phyloP scores from a whole-genome alignment of 37 sponge, comb jelly and placozoan genomes.

The Oopsacas minuta region DNA sequence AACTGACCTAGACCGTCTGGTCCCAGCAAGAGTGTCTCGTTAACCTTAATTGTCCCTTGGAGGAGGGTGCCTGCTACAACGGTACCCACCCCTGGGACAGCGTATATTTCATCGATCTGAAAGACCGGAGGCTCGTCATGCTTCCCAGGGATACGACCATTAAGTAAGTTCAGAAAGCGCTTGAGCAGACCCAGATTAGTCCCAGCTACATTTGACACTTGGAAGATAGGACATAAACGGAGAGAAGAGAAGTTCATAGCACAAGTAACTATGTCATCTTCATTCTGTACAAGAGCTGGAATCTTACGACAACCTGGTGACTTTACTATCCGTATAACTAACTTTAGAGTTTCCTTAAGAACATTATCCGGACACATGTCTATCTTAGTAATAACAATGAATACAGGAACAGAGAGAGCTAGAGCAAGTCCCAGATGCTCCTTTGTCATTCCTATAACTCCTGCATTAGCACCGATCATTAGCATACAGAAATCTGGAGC shows the following conservation, averaged over 20 bases:
- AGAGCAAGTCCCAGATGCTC: conserved; percentile 94
- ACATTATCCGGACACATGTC: conserved; percentile 99
- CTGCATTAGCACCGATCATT: conserved; percentile 42
- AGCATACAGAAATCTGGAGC: conserved; percentile 99
- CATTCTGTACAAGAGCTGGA: conserved; percentile 63
- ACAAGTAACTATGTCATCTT: conserved; percentile 89
- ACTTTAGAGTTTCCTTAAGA: conserved; percentile 85
- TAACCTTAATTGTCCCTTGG: conserved; percentile 65
- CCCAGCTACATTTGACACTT: conserved; percentile 97
- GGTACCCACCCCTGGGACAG: conserved; percentile 88
- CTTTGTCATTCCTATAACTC: conserved; percentile 11
- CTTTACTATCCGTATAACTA: conserved; percentile 75
- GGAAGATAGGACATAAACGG: conserved; percentile 97
- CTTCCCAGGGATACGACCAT: conserved; percentile 51
- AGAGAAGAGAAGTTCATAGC: conserved; percentile 88
- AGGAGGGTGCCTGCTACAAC: conserved; percentile 92
- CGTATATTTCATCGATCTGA: conserved; percentile 91
- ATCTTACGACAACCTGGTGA: conserved; percentile 98
- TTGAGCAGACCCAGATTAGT: conserved; percentile 83
- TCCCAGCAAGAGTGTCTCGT: conserved; percentile 76
- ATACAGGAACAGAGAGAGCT: conserved; percentile 95
- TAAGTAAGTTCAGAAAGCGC: conserved; percentile 78
- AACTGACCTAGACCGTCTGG: conserved; percentile 79
- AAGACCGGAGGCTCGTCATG: conserved; percentile 82
- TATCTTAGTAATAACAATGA: conserved; percentile 96